Percentiles rank a stretch among this genome's conserved stretches.
Conservation (phyloP, 2,113 vertebrate species). For the Urocolius indicus region DNA sequence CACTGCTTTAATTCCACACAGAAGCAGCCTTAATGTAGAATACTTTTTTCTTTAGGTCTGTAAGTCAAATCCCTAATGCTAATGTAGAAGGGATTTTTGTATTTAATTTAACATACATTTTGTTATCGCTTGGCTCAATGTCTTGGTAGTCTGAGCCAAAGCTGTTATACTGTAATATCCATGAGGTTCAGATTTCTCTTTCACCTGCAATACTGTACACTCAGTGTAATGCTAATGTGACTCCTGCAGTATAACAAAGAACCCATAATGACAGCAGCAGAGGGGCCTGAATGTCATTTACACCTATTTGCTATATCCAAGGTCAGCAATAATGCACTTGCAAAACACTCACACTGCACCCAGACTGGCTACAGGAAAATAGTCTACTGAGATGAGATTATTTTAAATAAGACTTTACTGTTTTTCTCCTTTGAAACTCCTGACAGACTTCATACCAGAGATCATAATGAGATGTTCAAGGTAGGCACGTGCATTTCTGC, state of each 20-base stretch:
- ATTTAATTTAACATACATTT: slow-evolving; percentile 58
- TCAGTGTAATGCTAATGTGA: slow-evolving; percentile 54
- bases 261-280: slow-evolving; percentile 35
- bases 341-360: slow-evolving; percentile 18
- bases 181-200: slow-evolving; percentile 50
- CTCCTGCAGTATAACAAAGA: slow-evolving; percentile 56
- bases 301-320: slow-evolving; percentile 67
- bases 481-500: background rate
- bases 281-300: slow-evolving; percentile 64
- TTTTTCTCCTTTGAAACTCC: background rate
- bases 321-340: slow-evolving; percentile 67
- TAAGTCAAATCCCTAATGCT: slow-evolving; percentile 33
- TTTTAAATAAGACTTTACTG: slow-evolving; percentile 37
- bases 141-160: slow-evolving; percentile 36
- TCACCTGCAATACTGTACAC: slow-evolving; percentile 30
- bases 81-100: background rate
- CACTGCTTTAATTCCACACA: background rate
- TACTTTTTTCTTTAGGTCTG: background rate
- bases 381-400: background rate
- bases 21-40: background rate
- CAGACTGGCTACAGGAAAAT: slow-evolving; percentile 17
- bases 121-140: slow-evolving; percentile 42
- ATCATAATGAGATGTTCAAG: slow-evolving; percentile 21
- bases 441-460: background rate
- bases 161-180: slow-evolving; percentile 34